Evolutionary conservation across 2,888 invertebrate genomes (phyloP), one percentile per base, ranked within the genome.

Genomic region (Anaspis maculata): DNA sequence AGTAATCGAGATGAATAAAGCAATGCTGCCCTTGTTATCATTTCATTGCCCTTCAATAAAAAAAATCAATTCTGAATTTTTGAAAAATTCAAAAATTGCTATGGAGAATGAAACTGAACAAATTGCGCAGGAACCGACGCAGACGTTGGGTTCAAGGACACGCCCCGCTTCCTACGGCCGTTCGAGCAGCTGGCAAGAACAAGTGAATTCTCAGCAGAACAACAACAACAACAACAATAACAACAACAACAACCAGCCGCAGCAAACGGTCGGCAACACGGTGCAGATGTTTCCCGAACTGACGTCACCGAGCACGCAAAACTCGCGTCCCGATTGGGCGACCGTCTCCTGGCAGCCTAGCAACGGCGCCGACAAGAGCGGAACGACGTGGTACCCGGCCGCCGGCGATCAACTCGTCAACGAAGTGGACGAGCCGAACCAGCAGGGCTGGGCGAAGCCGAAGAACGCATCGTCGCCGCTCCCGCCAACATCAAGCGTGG

Each of bases 401-500:
- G 69, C 71, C 11, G 70, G 70, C 15, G 67, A 64, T 45, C 70
- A 71, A 45, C 56, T 68, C n/a, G 68, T 64, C 33, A 72, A 72
- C 47, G 68, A 70, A 46, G 69, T 74, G 2, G 74, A 74, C 38
- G 72, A 73, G 48, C 74, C 74, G 1, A 74, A 74, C 51, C 73
- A 74, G 48, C 67, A 72, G 45, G 73, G 73, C 0, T 54, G 71
- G 14, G 44, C 32, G 13, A 54, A 55, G 43, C 44, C 46, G 1
- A 45, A 35, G 37, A n/a, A 80, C 73, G 1, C 82, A n/a, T n/a
- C n/a, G n/a, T n/a, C n/a, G n/a, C n/a, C n/a, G n/a, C n/a, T n/a
- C n/a, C n/a, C n/a, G n/a, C n/a, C n/a, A n/a, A n/a, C n/a, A n/a
- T n/a, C n/a, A n/a, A n/a, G n/a, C n/a, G n/a, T n/a, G n/a, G n/a